Conservation (phyloP, 2,888 invertebrate genomes). For the Callosobruchus maculatus region DNA sequence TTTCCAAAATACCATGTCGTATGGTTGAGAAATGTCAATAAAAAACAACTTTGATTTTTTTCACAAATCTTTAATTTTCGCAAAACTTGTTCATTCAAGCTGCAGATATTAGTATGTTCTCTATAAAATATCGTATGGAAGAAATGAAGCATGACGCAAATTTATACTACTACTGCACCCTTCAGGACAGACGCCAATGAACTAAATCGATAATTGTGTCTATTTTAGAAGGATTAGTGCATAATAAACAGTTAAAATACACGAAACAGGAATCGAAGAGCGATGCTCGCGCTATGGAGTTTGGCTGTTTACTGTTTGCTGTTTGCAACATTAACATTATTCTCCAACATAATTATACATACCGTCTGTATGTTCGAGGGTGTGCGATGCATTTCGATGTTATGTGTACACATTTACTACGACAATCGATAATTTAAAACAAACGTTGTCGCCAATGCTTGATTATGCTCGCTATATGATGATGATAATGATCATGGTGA, state of each 20-base stretch:
- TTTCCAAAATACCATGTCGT: too few species aligned
- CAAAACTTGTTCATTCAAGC: too few species aligned
- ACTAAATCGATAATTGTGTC: slow-evolving; percentile 14
- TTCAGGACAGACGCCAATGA: slow-evolving; percentile 5
- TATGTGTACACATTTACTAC: background rate
- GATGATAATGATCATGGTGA: too few species aligned
- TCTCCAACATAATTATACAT: background rate
- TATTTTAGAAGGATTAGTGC: slow-evolving; percentile 15
- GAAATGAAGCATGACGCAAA: too few species aligned
- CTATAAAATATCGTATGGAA: too few species aligned
- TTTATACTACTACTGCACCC: too few species aligned
- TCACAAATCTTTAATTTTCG: too few species aligned
- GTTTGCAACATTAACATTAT: background rate
- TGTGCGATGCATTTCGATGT: background rate
- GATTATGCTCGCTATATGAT: too few species aligned
- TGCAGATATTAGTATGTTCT: too few species aligned
- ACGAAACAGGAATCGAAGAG: background rate
- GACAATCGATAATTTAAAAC: background rate
- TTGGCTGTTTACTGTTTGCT: background rate
- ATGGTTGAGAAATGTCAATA: too few species aligned
- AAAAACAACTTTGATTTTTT: too few species aligned
- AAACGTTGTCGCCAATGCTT: too few species aligned
- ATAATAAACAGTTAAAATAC: slow-evolving; percentile 17
- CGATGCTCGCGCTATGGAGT: background rate
- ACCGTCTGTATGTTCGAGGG: background rate